Base-by-base conservation (phyloP, 1,140 invertebrate species). In the Aleiodes sp. region DNA sequence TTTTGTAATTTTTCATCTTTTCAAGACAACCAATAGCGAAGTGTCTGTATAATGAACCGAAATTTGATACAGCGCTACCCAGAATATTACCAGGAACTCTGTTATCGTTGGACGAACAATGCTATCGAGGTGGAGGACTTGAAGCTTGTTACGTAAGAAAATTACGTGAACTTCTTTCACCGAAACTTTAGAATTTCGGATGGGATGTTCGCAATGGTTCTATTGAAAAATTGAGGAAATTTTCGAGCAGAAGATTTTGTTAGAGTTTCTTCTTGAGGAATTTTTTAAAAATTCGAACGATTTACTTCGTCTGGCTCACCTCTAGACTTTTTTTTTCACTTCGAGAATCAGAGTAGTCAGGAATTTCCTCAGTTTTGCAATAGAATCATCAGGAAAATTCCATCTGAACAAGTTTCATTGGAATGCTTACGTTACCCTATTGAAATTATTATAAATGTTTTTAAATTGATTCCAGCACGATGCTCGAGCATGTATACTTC, bases 21-120 rank as follows among this genome's bases (percentile, higher is more conserved):
- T 46, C 16, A 46, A 46, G 41, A 21, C 41, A 46, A 19, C 41
- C 41, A 19, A 19, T 10, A 8, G 41, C 41, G 4, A 46, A 46
- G 24, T 46, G 41, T 21, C 41, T 46, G 14, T 46, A 46, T n/a
- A 46, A 46, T 19, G 24, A 21, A 21, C 41, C 41, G 24, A 46
- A 46, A 9, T 46, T 46, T 19, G 41, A 46, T n/a, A 19, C 41
- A 46, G 65, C 92, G 93, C 1, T 46, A 19, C 41, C 16, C 1
- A 84, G 94, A 68, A 90, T 96, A 14, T 82, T 97, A 65, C 95
- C 95, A 0, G 95, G 95, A 33, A 92, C 94, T 75, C 81, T 97
- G 65, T 84, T 96, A 14, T 92, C 93, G 0, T 83, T 97, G 39
- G 94, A 97, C 81, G 94, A 94, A 19, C 96, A 97, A 81, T 97